A percentile compares a stretch with the other conserved stretches of the same genome.
phyloP scores from a whole-genome alignment of 2,888 invertebrate genomes.

The Alviniconcha strummeri region DNA sequence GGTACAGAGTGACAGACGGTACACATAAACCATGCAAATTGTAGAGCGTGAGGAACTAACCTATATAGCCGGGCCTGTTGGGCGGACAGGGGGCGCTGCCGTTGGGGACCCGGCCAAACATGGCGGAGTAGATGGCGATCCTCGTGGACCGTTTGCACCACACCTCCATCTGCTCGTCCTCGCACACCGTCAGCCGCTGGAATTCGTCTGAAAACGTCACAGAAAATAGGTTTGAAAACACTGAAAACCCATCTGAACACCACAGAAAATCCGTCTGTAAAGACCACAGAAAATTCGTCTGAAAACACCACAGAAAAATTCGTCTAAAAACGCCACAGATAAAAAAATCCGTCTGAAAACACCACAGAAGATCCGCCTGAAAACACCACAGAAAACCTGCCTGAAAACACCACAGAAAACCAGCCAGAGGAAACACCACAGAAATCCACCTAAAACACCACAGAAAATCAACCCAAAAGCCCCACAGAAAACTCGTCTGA shows the following conservation, averaged over 20 bases:
- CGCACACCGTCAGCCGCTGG: conserved; percentile 93
- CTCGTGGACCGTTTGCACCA: conserved; percentile 87
- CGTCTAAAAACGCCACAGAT: no score
- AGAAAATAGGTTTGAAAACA: neutral
- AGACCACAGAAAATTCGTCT: no score
- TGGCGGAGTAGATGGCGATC: conserved; percentile 93
- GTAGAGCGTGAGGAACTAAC: conserved; percentile 32
- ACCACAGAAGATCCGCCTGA: no score
- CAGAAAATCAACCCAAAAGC: no score
- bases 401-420: no score
- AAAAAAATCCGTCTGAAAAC: no score
- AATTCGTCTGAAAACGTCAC: conserved; percentile 86
- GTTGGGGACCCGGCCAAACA: conserved; percentile 91
- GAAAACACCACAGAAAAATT: no score
- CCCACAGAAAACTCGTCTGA: no score
- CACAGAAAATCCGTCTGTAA: neutral
- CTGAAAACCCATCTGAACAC: neutral
- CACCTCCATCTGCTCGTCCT: conserved; percentile 90
- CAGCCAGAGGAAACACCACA: no score
- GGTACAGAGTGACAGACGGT: neutral
- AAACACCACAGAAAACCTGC: no score
- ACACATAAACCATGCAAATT: neutral
- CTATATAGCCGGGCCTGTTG: conserved; percentile 40
- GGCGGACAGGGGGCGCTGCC: conserved; percentile 75
- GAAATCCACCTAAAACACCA: no score